Base-by-base conservation (phyloP, 2,113 vertebrate species). In the Struthio camelus region DNA sequence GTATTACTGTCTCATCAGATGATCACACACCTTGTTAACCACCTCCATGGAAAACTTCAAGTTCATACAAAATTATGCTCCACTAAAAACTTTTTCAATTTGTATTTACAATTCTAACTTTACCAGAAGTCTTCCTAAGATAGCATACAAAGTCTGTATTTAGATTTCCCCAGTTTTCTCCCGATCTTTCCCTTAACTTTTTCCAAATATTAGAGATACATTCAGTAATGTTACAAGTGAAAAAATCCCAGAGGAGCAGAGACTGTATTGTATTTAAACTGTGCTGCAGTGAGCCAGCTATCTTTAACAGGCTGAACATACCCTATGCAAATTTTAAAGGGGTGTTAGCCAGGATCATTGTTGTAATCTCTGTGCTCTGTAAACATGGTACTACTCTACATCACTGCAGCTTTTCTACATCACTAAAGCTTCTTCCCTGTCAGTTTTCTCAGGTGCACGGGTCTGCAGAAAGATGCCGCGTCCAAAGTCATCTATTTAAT, bases 311-410 rank as follows among this genome's bases (percentile, higher is more conserved):
- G 89, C 92, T 54, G 92, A 78, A 51, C 69, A 28, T 2, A 44
- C 59, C 79, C 95, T 34, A 64, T 93, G 95, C 95, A 95, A 76
- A 96, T 96, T 38, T n/a, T 6, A 5, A 34, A 81, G 95, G 91
- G 89, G 90, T 91, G 86, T 95, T 96, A 96, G 87, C 85, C 91
- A 32, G 83, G 94, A 91, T 95, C 96, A 85, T 13, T 59, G 91
- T 22, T 92, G 96, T 96, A 95, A 97, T 93, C 94, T 92, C 88
- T 4, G 61, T 3, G 92, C 95, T 97, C 85, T 91, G 96, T 92
- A 96, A 97, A 96, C 93, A 95, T 2, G 48, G 78, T 30, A 28
- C 82, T 86, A 48, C 86, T 69, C 80, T 7, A 13, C 91, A 79
- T 10, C 70, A 23, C 92, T 23, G 69, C 56, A 75, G 80, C 62